A percentile compares a stretch with the other conserved stretches of the same genome.
These are phyloP conservation scores for Chamaetylas fuelleborni DNA, from an alignment of 2,113 vertebrate species.

Conservation along the genomic window DNA sequence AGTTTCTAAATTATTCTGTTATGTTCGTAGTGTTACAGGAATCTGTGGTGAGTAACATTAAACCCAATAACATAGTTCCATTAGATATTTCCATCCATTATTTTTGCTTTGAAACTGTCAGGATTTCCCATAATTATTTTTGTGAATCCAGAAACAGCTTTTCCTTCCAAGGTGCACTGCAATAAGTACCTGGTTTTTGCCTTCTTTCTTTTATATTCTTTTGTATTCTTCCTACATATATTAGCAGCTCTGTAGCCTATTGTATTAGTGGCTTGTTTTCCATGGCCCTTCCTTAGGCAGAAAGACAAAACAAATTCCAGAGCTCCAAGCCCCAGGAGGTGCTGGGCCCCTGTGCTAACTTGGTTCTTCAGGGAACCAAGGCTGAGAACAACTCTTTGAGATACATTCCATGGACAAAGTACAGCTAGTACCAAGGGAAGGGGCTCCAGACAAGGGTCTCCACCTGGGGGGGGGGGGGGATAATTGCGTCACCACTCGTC, in stretches of 20 bases:
- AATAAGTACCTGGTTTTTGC: not conserved
- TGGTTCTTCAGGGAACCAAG: not conserved
- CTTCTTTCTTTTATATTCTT: not conserved
- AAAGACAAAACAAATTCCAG: not conserved
- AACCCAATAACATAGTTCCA: constrained; percentile 50
- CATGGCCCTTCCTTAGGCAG: not conserved
- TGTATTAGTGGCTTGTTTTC: not conserved
- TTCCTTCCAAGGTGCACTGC: not conserved
- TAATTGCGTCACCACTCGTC: not conserved
- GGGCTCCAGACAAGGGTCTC: not conserved
- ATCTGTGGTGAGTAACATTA: constrained; percentile 34
- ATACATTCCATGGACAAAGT: no score
- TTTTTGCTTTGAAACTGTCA: constrained; percentile 24
- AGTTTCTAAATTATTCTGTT: constrained; percentile 24
- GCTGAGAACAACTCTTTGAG: accelerated
- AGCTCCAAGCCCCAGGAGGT: not conserved
- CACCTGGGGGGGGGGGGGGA: accelerated
- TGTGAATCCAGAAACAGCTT: constrained; percentile 41
- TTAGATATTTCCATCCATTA: constrained; percentile 51
- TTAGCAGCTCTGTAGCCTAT: not conserved
- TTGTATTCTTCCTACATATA: not conserved
- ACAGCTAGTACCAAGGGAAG: no score
- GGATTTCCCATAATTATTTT: constrained; percentile 68
- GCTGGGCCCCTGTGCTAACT: not conserved
- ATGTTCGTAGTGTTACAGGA: constrained; percentile 24